These are phyloP conservation scores for Chlorospingus flavigularis DNA, from an alignment of 2,797 vertebrate genomes.

Conservation along the genomic window DNA sequence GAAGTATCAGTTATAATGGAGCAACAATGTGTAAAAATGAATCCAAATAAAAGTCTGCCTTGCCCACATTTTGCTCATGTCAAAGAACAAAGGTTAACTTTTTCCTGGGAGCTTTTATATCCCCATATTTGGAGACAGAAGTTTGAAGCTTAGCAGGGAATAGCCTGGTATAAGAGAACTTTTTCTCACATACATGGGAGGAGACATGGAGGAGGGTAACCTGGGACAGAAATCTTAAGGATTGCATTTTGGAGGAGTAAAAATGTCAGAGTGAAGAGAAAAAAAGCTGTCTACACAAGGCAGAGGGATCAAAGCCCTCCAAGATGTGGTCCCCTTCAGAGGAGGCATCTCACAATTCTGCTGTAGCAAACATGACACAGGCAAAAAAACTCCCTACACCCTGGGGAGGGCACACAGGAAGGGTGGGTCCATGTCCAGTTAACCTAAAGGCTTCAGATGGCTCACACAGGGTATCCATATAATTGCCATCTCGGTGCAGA, in stretches of 20 bases:
- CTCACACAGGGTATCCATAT: background rate
- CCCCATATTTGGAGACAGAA: background rate
- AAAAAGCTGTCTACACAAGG: background rate
- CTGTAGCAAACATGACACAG: background rate
- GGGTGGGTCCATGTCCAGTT: background rate
- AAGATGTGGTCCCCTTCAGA: background rate
- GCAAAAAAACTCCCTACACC: background rate
- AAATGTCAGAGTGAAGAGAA: background rate
- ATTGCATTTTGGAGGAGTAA: background rate
- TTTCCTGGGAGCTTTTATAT: background rate
- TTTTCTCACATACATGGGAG: background rate
- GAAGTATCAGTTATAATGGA: background rate
- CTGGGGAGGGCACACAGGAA: background rate
- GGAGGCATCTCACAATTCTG: background rate
- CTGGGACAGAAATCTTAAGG: background rate
- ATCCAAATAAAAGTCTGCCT: background rate
- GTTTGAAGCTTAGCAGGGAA: background rate
- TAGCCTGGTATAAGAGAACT: background rate
- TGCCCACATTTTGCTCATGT: background rate
- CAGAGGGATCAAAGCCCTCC: background rate
- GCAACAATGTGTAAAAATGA: background rate
- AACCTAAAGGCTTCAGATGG: background rate
- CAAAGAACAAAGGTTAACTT: background rate
- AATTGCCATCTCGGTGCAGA: background rate
- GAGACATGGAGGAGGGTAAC: background rate